These are phyloP conservation scores for Orientallactaga bullata DNA, from an alignment of 2,113 vertebrate species.

Conservation along the genomic window DNA sequence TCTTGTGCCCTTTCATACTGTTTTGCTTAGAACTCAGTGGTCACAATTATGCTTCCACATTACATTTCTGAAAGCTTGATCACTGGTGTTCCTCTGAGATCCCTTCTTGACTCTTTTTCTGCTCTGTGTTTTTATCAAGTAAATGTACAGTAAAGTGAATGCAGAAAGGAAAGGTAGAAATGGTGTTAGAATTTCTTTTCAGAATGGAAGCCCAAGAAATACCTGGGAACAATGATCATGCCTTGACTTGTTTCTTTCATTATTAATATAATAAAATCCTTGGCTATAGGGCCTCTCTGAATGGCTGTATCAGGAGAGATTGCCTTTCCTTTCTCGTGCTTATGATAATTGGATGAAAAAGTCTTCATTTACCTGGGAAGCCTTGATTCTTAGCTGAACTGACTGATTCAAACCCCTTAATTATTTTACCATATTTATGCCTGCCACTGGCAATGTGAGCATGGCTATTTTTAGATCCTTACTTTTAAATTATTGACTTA, in stretches of 20 bases:
- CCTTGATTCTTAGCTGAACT: constrained; percentile 32
- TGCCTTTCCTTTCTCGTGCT: not conserved
- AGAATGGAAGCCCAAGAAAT: not conserved
- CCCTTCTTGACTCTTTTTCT: not conserved
- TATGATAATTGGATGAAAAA: constrained; percentile 40
- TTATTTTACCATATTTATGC: constrained; percentile 64
- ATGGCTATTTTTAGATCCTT: constrained; percentile 56
- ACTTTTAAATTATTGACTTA: constrained; percentile 55
- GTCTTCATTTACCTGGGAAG: constrained; percentile 33
- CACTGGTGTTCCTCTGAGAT: not conserved
- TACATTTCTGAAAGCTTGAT: not conserved
- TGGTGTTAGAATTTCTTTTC: not conserved
- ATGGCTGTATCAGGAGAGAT: not conserved
- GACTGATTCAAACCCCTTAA: constrained; percentile 1
- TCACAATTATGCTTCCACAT: not conserved
- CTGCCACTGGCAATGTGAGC: constrained; percentile 46
- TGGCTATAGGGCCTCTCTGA: not conserved
- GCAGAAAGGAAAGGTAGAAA: not conserved
- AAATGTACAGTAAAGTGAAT: not conserved
- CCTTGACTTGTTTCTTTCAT: constrained; percentile 6
- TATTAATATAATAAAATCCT: not conserved
- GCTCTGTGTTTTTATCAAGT: not conserved
- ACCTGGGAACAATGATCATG: not conserved
- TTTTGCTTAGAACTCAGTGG: not conserved
- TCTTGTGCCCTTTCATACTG: fast-evolving